Percentiles rank a stretch among this genome's conserved stretches.
Conservation (phyloP, 2,888 invertebrate species). For the Calliopum simillimum region DNA sequence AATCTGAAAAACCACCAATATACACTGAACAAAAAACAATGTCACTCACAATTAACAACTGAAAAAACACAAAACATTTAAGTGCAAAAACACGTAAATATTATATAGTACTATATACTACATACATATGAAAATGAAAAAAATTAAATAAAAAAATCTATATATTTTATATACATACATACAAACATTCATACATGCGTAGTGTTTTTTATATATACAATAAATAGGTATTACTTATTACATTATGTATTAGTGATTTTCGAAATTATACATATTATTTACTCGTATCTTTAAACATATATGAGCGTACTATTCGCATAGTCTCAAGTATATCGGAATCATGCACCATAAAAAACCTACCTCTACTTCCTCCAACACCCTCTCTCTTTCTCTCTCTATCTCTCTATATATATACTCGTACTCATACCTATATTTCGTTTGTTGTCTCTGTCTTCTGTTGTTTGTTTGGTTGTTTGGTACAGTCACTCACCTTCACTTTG, state of each 20-base stretch:
- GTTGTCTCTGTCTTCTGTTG: constrained; percentile 24
- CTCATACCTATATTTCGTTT: constrained; percentile 29
- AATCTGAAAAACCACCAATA: constrained; percentile 17
- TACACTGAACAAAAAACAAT: background rate
- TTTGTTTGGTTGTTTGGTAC: constrained; percentile 29
- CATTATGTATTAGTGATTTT: too few species aligned
- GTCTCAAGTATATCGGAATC: constrained; percentile 39
- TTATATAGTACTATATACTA: constrained; percentile 22
- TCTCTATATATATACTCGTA: constrained; percentile 1
- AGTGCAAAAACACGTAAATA: constrained; percentile 15
- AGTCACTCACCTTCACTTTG: background rate
- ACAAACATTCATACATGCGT: background rate
- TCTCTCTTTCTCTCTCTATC: constrained; percentile 17
- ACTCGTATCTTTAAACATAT: constrained; percentile 20
- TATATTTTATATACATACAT: constrained; percentile 11
- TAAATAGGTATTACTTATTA: background rate
- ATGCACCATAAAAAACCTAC: constrained; percentile 39
- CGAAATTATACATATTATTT: too few species aligned
- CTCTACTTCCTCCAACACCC: constrained; percentile 14
- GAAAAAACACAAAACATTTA: constrained; percentile 19
- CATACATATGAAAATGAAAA: constrained; percentile 24
- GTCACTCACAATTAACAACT: constrained; percentile 34
- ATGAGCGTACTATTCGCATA: background rate
- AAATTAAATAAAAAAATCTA: background rate
- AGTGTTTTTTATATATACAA: background rate